Evolutionary conservation across 2,888 invertebrate species (phyloP).

Genomic region (Allophyes oxyacanthae): DNA sequence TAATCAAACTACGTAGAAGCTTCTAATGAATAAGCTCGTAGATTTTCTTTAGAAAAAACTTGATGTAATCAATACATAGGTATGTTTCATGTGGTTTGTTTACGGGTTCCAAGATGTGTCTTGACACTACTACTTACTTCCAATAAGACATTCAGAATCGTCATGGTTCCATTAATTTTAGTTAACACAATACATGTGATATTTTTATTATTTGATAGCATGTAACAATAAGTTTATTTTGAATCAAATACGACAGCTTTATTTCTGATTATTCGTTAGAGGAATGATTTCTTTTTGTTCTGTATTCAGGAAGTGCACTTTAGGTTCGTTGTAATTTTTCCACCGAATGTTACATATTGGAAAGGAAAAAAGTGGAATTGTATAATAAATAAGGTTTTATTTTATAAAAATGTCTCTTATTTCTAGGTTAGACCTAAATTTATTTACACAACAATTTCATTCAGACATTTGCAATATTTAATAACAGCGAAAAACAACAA

Average conservation of each 20-base stretch:
- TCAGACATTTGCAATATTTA: conserved; percentile 56
- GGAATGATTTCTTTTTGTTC: conserved; percentile 56
- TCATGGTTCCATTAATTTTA: conserved; percentile 54
- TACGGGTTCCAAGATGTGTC: conserved; percentile 2
- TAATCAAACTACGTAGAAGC: conserved; percentile 6
- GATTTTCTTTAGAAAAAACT: too few species aligned
- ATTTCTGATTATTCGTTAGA: conserved; percentile 39
- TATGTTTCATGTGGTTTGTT: conserved; percentile 10
- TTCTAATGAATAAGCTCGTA: conserved; percentile 1
- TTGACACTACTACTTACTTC: conserved; percentile 27
- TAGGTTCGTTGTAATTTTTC: conserved; percentile 53
- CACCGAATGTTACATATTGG: conserved; percentile 48
- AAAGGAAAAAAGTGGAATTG: conserved; percentile 51
- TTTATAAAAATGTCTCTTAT: conserved; percentile 78
- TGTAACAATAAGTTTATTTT: conserved; percentile 44
- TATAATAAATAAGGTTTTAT: conserved; percentile 86
- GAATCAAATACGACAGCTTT: conserved; percentile 42
- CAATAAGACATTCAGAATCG: conserved; percentile 33
- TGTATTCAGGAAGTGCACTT: conserved; percentile 46
- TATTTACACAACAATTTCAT: conserved; percentile 77
- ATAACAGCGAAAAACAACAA: conserved; percentile 50
- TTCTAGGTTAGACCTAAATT: conserved; percentile 70
- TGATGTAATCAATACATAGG: neutral
- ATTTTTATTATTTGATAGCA: conserved; percentile 53
- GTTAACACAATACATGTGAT: conserved; percentile 60